Evolutionary conservation across 2,797 vertebrate species (phyloP), one percentile per base, ranked within the genome.

Genomic region (Manis crassicaudata): DNA sequence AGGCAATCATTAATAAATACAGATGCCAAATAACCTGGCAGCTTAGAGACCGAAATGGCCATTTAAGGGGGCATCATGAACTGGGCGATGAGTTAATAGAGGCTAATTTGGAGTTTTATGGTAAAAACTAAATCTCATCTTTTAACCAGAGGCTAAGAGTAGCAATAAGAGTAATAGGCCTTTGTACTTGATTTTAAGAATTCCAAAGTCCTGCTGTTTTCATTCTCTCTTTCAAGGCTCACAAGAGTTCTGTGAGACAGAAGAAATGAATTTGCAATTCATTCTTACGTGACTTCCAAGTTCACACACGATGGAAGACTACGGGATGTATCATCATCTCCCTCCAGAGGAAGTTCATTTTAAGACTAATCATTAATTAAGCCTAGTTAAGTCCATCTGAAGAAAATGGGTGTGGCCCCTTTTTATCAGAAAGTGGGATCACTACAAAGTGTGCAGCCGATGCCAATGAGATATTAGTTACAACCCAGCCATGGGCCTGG

Each of bases 351-450:
- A 95, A 87, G 60, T 92, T 92, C 46, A 79, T 75, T 96, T 86
- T 72, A 87, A 95, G 92, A 67, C n/a, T 88, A 80, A 73, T 84
- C 92, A 67, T 93, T 91, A 70, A 83, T 65, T 80, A 85, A 82
- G 58, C 73, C 37, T 91, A 68, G n/a, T 88, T 79, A 85, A 65
- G 68, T 73, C 63, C 32, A 93, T 70, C n/a, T 94, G 37, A 68
- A 86, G 65, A 90, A 96, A 94, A 75, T 75, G 37, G 40, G 29
- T 82, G 14, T 67, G 91, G 82, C 94, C 32, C 46, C 46, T 90
- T 88, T 90, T 73, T 82, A 77, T 35, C 67, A 97, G 75, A 92
- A 79, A 83, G 32, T 54, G 70, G 65, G 65, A 54, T 82, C 76
- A 80, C 12, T 5, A 18, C 10, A 21, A 20, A 77, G 70, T 85